Evolutionary conservation across 2,888 invertebrate genomes (phyloP).

Genomic region (Himalopsyche anomala): DNA sequence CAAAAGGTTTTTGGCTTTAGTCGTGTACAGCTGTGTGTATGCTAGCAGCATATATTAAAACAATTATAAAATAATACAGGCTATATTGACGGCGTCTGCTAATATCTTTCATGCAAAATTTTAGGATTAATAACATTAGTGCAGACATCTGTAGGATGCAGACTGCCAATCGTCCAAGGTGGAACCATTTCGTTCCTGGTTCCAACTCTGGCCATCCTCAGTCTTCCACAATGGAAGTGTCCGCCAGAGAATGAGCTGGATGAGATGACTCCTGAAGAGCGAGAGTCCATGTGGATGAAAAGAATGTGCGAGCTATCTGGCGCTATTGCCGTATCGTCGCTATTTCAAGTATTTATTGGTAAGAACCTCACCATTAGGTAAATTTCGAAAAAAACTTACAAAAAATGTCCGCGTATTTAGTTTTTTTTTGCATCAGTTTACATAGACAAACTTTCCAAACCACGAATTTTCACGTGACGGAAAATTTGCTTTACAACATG

Average conservation of each 20-base stretch:
- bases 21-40: no score
- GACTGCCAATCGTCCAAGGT: slow-evolving; percentile 86
- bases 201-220: slow-evolving; percentile 85
- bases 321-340: slow-evolving; percentile 86
- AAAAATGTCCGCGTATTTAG: no score
- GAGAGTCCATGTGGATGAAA: slow-evolving; percentile 82
- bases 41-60: no score
- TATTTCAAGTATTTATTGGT: slow-evolving; percentile 86
- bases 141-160: slow-evolving; percentile 85
- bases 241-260: slow-evolving; percentile 76
- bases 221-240: slow-evolving; percentile 84
- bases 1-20: no score
- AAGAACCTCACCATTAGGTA: slow-evolving; percentile 65
- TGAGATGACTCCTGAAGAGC: slow-evolving; percentile 76
- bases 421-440: no score
- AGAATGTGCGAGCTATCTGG: slow-evolving; percentile 90
- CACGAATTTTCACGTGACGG: no score
- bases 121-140: slow-evolving; percentile 84
- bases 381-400: no score
- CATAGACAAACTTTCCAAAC: no score
- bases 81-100: no score
- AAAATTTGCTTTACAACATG: no score
- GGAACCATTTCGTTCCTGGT: slow-evolving; percentile 89
- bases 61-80: no score
- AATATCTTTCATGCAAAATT: not conserved